phyloP scores from a whole-genome alignment of 2,888 invertebrate species.

The Amphipoea lucens region DNA sequence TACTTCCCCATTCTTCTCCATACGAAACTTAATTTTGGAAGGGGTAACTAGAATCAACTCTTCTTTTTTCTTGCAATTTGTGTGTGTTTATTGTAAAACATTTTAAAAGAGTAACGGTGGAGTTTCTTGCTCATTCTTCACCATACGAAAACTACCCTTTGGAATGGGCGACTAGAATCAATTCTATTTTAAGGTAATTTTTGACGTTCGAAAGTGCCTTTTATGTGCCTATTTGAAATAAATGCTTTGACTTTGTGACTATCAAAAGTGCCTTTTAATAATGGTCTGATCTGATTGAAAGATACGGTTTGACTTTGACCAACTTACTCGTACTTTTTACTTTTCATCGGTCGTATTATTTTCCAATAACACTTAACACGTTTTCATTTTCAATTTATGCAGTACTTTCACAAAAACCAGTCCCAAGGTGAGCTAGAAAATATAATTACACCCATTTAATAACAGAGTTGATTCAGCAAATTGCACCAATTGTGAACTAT shows the following conservation, averaged over 20 bases:
- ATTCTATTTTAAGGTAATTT: no score
- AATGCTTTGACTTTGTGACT: no score
- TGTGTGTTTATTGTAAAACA: no score
- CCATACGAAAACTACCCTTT: no score
- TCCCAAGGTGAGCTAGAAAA: conserved; percentile 4
- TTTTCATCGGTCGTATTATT: neutral
- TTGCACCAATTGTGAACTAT: conserved; percentile 62
- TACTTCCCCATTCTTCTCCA: neutral
- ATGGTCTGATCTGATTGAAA: neutral
- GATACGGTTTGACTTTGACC: neutral
- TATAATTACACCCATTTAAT: conserved; percentile 40
- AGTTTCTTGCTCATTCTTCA: no score
- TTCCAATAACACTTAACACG: neutral
- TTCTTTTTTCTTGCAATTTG: neutral
- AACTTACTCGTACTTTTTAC: neutral
- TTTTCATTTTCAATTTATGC: neutral
- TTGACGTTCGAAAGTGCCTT: no score
- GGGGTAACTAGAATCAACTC: no score
- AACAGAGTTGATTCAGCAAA: conserved; percentile 47
- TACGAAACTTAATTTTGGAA: neutral
- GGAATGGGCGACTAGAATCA: no score
- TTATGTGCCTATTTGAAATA: no score
- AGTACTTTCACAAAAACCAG: conserved; percentile 3
- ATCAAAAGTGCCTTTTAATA: neutral
- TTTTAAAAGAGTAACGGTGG: no score